phyloP scores from a whole-genome alignment of 2,888 invertebrate genomes.

The Geophilus truncorum region DNA sequence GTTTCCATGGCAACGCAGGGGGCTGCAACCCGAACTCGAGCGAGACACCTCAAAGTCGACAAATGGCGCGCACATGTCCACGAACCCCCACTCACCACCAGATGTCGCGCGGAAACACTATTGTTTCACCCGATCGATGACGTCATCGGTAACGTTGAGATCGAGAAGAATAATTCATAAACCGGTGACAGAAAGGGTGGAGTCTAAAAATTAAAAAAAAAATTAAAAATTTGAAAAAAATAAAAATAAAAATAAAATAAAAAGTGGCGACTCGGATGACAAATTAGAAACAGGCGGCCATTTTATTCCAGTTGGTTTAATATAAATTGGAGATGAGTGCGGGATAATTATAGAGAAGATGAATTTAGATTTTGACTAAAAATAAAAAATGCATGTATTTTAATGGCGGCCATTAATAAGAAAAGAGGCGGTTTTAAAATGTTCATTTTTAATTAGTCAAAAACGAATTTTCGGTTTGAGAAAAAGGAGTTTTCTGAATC shows the following conservation, averaged over 20 bases:
- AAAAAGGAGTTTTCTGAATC: background rate
- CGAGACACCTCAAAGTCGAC: background rate
- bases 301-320: slow-evolving; percentile 23
- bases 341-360: slow-evolving; percentile 1
- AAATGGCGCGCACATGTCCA: slow-evolving; percentile 1
- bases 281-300: slow-evolving; percentile 22
- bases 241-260: background rate
- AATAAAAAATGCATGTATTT: too few species aligned
- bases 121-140: too few species aligned
- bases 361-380: background rate
- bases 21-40: background rate
- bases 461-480: background rate
- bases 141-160: too few species aligned
- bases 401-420: background rate
- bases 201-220: background rate
- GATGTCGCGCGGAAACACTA: background rate
- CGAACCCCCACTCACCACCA: background rate
- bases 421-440: background rate
- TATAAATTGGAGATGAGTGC: slow-evolving; percentile 18
- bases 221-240: background rate
- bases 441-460: background rate
- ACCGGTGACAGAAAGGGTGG: slow-evolving; percentile 18
- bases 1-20: background rate
- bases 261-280: background rate
- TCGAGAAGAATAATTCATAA: background rate